Evolutionary conservation across 2,888 invertebrate genomes (phyloP), one percentile per base, ranked within the genome.

Genomic region (Cephonodes hylas): DNA sequence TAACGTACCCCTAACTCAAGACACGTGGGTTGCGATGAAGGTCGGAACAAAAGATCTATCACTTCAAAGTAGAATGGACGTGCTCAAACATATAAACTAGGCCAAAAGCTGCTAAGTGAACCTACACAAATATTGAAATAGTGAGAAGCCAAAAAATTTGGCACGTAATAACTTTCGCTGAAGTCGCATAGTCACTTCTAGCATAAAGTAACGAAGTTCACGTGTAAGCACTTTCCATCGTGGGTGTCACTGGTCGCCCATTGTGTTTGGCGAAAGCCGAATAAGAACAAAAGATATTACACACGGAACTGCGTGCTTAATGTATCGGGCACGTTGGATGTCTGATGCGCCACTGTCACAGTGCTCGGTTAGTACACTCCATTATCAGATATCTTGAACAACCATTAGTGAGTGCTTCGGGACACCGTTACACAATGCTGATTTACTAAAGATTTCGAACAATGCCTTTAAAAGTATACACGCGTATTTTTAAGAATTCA

Each of bases 251-350:
- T 73, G 75, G 72, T 70, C 77, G 77, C 68, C 79, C 78, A 89
- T 89, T 90, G 88, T 89, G 71, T 78, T 78, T 72, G 73, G 85
- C 85, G 86, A 90, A 89, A 89, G 85, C 79, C 77, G 79, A 81
- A 83, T 84, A 80, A 80, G 80, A 81, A 87, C 85, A 87, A 88
- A 87, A 82, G 83, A 71, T 69, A 77, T 77, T 78, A 79, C 74
- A 75, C 68, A 75, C 73, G 69, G 71, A 76, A 72, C 64, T 67
- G 59, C 69, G 68, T 74, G 18, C 13, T 42, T 53, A 53, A 53
- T 53, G 53, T 53, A 31, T 31, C 31, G 27, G 15, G 8, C 18
- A 20, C 31, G 18, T 25, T 25, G n/a, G 27, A 18, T 18, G 8
- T 53, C 27, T 46, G 27, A 53, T 31, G 53, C 3, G 18, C 31